These are phyloP conservation scores for Xerus rutilus DNA, from an alignment of 2,797 vertebrate genomes.

Conservation along the genomic window DNA sequence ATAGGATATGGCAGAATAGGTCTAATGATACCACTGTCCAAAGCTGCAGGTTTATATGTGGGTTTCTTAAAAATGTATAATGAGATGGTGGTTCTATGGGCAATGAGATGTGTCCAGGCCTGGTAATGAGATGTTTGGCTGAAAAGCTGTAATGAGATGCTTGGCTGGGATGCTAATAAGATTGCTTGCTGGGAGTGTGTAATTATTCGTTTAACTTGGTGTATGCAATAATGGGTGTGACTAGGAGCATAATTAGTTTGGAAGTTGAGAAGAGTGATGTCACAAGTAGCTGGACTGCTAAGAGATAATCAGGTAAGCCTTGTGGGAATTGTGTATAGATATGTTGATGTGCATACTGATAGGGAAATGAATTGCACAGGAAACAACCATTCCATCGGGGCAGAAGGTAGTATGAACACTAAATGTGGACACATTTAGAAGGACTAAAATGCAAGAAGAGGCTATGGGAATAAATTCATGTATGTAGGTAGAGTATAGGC, in stretches of 20 bases:
- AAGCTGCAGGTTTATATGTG: background rate
- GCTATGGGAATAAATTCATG: background rate
- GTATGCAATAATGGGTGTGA: constrained; percentile 22
- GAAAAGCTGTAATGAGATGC: constrained; percentile 41
- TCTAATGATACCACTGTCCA: constrained; percentile 29
- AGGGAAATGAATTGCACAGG: rapidly evolving
- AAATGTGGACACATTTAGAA: background rate
- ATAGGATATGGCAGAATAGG: background rate
- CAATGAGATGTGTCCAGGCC: background rate
- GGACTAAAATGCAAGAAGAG: background rate
- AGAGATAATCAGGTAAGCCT: background rate
- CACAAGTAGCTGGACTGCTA: background rate
- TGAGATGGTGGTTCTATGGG: background rate
- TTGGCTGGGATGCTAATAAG: background rate
- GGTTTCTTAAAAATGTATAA: constrained; percentile 23
- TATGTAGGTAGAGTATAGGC: background rate
- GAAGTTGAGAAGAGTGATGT: background rate
- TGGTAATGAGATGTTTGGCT: constrained; percentile 57
- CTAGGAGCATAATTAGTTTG: background rate
- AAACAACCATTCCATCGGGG: background rate
- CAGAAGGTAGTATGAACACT: rapidly evolving
- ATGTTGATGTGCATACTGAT: background rate
- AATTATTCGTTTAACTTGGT: constrained; percentile 63
- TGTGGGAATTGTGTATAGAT: background rate
- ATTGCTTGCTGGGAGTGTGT: constrained; percentile 46